These are phyloP conservation scores for Synanthedon vespiformis DNA, from an alignment of 2,888 invertebrate species.

Conservation along the genomic window DNA sequence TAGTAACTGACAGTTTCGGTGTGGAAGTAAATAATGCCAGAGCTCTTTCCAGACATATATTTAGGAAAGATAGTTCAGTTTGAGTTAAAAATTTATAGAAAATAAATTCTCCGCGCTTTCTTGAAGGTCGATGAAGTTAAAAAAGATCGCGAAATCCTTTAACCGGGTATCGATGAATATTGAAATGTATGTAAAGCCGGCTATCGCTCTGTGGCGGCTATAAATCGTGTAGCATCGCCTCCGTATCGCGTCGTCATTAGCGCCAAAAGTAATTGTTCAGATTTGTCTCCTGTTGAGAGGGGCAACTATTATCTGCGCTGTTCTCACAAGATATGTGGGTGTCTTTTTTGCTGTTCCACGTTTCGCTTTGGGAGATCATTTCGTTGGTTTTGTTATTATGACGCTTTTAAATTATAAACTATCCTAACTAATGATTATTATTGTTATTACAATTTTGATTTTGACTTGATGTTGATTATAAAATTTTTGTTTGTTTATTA, in stretches of 20 bases:
- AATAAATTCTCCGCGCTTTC: not conserved
- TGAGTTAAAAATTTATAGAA: no score
- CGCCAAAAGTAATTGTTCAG: constrained; percentile 52
- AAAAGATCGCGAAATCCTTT: constrained; percentile 28
- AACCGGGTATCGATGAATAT: constrained; percentile 38
- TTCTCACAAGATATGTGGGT: constrained; percentile 37
- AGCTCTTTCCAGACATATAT: no score
- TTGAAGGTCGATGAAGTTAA: not conserved
- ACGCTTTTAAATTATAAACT: no score
- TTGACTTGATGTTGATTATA: no score
- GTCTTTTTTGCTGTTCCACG: not conserved
- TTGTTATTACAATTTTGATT: no score
- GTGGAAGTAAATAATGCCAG: no score
- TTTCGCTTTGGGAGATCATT: no score
- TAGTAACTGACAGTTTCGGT: no score
- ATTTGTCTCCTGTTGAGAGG: constrained; percentile 46
- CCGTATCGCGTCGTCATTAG: constrained; percentile 56
- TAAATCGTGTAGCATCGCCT: constrained; percentile 48
- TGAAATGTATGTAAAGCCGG: constrained; percentile 60
- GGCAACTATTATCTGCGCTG: constrained; percentile 31
- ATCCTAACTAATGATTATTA: no score
- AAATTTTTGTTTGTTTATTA: no score
- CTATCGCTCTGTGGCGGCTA: constrained; percentile 43
- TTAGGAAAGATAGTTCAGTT: no score
- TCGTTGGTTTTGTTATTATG: no score